A percentile compares a stretch with the other conserved stretches of the same genome.
phyloP scores from a whole-genome alignment of 1,140 invertebrate genomes.

The Bombus soroeensis region DNA sequence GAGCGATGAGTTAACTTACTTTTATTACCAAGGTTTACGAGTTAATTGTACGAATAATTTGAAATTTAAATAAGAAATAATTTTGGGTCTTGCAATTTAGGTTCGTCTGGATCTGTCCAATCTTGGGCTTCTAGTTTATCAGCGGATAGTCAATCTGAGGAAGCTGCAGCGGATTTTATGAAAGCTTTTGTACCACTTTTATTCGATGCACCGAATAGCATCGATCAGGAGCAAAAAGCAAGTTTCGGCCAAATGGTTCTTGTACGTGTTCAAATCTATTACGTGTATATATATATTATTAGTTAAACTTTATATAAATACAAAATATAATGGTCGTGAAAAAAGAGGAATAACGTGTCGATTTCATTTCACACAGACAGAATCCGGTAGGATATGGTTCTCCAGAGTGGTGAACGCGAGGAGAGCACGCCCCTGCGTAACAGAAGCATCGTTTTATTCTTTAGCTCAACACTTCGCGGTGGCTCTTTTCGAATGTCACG shows the following conservation, averaged over 20 bases:
- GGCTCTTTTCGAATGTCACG: constrained; percentile 90
- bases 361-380: constrained; percentile 75
- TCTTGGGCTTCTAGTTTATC: constrained; percentile 90
- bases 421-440: constrained; percentile 86
- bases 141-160: constrained; percentile 88
- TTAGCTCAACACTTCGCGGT: constrained; percentile 91
- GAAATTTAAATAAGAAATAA: background rate
- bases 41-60: background rate
- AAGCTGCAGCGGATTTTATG: constrained; percentile 88
- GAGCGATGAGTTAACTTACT: no score
- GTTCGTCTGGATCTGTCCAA: constrained; percentile 87
- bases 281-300: background rate
- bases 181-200: constrained; percentile 88
- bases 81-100: constrained; percentile 71
- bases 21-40: no score
- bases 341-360: background rate
- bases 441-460: constrained; percentile 89
- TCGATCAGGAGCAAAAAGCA: constrained; percentile 87
- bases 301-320: background rate
- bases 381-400: constrained; percentile 87
- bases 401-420: constrained; percentile 90
- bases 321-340: background rate
- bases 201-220: constrained; percentile 84
- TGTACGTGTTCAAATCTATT: constrained; percentile 72
- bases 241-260: constrained; percentile 86